Conservation (phyloP, 2,888 invertebrate species). For the Falcaria lacertinaria region DNA sequence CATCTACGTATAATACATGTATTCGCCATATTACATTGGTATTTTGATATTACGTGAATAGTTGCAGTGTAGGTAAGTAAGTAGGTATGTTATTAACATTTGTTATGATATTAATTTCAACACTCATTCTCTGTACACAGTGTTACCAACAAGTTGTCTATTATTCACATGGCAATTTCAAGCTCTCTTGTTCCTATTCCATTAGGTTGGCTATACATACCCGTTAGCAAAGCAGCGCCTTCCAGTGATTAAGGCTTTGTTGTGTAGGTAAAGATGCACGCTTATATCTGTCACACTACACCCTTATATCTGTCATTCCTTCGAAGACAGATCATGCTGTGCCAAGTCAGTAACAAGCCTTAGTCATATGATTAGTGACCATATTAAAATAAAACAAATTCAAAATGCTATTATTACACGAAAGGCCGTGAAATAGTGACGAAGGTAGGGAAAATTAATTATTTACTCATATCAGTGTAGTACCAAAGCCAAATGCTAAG, state of each 20-base stretch:
- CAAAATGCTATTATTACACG: constrained; percentile 26
- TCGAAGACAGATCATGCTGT: constrained; percentile 17
- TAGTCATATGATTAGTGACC: constrained; percentile 21
- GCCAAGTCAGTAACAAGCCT: constrained; percentile 45
- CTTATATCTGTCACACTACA: too few species aligned
- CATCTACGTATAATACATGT: too few species aligned
- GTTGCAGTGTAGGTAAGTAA: constrained; percentile 33
- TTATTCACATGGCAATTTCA: constrained; percentile 16
- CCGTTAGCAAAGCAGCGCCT: constrained; percentile 24
- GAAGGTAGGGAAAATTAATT: background rate
- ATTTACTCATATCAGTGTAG: constrained; percentile 12
- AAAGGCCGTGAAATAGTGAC: constrained; percentile 19
- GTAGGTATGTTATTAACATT: constrained; percentile 22
- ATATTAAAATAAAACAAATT: constrained; percentile 9
- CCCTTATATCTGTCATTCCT: constrained; percentile 13
- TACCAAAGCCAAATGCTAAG: constrained; percentile 17
- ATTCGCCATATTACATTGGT: too few species aligned
- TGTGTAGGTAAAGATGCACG: too few species aligned
- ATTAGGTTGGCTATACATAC: constrained; percentile 23
- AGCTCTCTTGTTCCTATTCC: constrained; percentile 6
- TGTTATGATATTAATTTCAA: constrained; percentile 6
- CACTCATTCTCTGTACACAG: constrained; percentile 1
- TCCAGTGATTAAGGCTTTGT: constrained; percentile 2
- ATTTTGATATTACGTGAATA: constrained; percentile 21
- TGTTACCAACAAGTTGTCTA: constrained; percentile 4